These are phyloP conservation scores for Cherax quadricarinatus DNA, from an alignment of 1,140 invertebrate species.

Conservation along the genomic window DNA sequence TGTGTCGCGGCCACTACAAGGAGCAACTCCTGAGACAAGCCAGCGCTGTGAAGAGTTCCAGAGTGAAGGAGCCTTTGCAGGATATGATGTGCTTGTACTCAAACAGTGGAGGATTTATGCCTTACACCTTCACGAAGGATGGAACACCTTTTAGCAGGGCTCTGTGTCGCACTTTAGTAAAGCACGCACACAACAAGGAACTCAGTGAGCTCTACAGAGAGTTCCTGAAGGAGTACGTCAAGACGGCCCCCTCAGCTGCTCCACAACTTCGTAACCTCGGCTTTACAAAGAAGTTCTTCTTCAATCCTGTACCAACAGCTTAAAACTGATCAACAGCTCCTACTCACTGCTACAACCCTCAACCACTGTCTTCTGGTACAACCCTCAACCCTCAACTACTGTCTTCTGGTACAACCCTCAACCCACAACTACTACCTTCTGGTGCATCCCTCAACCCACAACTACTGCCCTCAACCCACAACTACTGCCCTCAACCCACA, in stretches of 20 bases:
- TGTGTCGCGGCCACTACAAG: conserved; percentile 16
- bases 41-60: background rate
- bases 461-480: no score
- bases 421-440: no score
- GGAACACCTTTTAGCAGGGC: conserved; percentile 24
- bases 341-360: no score
- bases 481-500: no score
- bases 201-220: conserved; percentile 31
- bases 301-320: background rate
- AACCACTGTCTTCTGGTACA: no score
- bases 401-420: no score
- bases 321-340: background rate
- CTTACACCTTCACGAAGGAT: background rate
- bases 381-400: no score
- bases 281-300: conserved; percentile 44
- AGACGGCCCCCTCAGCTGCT: background rate
- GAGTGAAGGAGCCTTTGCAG: conserved; percentile 46
- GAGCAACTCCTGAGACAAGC: background rate
- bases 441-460: no score
- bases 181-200: conserved; percentile 30
- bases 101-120: conserved; percentile 17
- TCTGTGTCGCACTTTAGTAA: conserved; percentile 29
- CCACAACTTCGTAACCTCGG: conserved; percentile 41
- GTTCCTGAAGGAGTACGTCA: conserved; percentile 33
- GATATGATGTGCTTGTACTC: conserved; percentile 47